phyloP scores from a whole-genome alignment of 2,113 vertebrate species.

The Pionites leucogaster region DNA sequence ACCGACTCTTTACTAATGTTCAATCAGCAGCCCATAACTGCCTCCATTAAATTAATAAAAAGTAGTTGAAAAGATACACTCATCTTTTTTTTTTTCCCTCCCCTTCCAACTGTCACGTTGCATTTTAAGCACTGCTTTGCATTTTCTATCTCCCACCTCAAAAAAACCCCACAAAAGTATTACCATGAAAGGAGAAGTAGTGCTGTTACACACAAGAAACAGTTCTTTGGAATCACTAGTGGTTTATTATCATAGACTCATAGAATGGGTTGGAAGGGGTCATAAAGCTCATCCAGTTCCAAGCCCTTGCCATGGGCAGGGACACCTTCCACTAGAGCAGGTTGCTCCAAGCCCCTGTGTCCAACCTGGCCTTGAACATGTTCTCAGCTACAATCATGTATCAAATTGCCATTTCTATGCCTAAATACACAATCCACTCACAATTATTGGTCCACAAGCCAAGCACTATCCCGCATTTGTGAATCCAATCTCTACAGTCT shows the following conservation, averaged over 20 bases:
- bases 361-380: neutral
- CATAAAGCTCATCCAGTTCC: neutral
- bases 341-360: neutral
- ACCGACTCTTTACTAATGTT: neutral
- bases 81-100: neutral
- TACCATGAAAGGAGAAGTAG: neutral
- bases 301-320: neutral
- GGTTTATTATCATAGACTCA: neutral
- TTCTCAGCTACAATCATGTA: neutral
- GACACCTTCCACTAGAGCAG: neutral
- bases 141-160: neutral
- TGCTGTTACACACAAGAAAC: neutral
- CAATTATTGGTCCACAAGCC: neutral
- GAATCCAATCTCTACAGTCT: neutral
- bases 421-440: neutral
- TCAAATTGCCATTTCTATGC: neutral
- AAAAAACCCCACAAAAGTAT: neutral
- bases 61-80: neutral
- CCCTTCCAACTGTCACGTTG: neutral
- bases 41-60: slow-evolving; percentile 22
- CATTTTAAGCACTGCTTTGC: neutral
- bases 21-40: neutral
- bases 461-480: neutral
- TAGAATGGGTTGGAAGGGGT: neutral
- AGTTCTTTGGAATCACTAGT: neutral